These are phyloP conservation scores for Petrocephalus schoutedeni DNA, from an alignment of 2,797 vertebrate genomes.

Conservation along the genomic window DNA sequence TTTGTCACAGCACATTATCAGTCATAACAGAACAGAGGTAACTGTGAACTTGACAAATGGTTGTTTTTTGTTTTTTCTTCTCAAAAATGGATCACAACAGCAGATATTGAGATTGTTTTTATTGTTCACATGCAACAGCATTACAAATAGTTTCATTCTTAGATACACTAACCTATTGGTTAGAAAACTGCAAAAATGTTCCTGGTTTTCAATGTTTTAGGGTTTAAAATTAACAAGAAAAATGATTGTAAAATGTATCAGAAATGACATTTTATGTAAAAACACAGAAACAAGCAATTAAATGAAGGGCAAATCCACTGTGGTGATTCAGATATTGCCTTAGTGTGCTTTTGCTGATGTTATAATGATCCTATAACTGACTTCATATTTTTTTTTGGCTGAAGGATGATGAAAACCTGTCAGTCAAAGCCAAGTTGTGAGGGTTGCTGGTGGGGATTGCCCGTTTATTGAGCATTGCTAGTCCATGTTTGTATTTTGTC, in stretches of 20 bases:
- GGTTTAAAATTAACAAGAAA: not conserved
- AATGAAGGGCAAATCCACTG: not conserved
- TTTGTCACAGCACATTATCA: conserved; percentile 35
- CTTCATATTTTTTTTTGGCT: not conserved
- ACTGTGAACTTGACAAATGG: conserved; percentile 25
- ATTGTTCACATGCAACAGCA: not conserved
- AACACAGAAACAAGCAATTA: not conserved
- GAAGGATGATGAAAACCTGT: not conserved
- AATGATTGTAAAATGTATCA: not conserved
- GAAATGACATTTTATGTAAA: not conserved
- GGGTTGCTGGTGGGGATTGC: not conserved
- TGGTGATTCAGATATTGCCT: conserved; percentile 5
- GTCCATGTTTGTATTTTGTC: not conserved
- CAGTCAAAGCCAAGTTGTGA: not conserved
- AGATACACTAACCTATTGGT: not conserved
- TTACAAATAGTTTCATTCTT: not conserved
- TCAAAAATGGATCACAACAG: not conserved
- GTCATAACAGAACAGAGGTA: conserved; percentile 32
- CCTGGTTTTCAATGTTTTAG: not conserved
- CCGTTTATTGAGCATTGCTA: not conserved
- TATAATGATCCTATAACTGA: not conserved
- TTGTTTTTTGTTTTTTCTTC: conserved; percentile 30
- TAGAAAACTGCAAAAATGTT: not conserved
- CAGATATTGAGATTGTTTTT: not conserved
- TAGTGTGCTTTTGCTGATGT: not conserved